Evolutionary conservation across 1,140 invertebrate species (phyloP).

Genomic region (Drosophila takahashii): DNA sequence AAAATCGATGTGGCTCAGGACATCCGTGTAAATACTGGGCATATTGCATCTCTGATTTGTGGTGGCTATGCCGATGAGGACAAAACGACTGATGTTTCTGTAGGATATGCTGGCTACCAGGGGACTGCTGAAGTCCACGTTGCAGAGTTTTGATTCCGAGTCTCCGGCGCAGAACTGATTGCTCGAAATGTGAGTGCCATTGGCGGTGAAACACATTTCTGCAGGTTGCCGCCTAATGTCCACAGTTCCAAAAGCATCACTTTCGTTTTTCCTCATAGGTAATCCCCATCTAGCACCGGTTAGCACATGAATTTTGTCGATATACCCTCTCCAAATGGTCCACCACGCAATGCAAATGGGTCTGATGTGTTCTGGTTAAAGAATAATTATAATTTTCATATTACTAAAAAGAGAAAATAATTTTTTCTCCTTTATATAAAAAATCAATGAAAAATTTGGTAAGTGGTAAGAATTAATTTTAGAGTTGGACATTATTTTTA

Average conservation of each 20-base stretch:
- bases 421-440: no score
- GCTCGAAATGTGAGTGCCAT: not conserved
- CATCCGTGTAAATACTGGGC: slow-evolving; percentile 1
- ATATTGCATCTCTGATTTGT: not conserved
- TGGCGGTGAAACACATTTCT: not conserved
- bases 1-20: slow-evolving; percentile 3
- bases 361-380: not conserved
- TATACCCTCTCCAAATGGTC: not conserved
- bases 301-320: not conserved
- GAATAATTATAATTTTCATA: not conserved
- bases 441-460: no score
- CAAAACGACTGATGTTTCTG: not conserved
- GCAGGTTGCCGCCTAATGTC: not conserved
- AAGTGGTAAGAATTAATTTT: no score
- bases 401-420: no score
- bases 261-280: not conserved
- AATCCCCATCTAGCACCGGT: slow-evolving; percentile 2
- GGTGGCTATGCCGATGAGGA: slow-evolving; percentile 9
- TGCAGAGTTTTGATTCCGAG: not conserved
- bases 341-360: slow-evolving; percentile 11
- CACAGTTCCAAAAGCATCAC: not conserved
- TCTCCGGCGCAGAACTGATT: slow-evolving; percentile 11
- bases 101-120: not conserved
- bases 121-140: not conserved
- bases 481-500: no score